Evolutionary conservation across 2,113 vertebrate species (phyloP).

Genomic region (Lagopus leucura): DNA sequence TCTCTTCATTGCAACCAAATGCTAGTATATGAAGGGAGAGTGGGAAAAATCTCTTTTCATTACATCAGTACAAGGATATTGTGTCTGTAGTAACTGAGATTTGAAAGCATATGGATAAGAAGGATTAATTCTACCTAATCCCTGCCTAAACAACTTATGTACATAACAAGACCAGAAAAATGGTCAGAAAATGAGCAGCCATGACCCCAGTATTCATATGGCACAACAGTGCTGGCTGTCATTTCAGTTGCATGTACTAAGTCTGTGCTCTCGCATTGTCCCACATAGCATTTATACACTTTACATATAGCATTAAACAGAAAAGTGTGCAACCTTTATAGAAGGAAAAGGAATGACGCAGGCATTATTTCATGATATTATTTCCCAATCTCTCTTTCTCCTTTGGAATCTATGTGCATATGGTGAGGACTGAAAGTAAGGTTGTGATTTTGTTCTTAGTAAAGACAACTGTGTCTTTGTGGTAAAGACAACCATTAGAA

Average conservation of each 20-base stretch:
- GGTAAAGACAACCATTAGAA: background rate
- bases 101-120: background rate
- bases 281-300: background rate
- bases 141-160: background rate
- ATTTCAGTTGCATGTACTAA: background rate
- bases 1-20: background rate
- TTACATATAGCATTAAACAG: background rate
- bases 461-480: too few species aligned
- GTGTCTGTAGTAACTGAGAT: background rate
- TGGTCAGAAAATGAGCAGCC: background rate
- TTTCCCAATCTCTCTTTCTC: background rate
- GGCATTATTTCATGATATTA: background rate
- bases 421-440: background rate
- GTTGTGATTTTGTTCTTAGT: background rate
- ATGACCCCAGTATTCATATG: background rate
- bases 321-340: background rate
- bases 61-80: background rate
- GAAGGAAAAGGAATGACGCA: background rate
- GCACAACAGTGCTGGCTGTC: background rate
- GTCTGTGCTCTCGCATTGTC: background rate
- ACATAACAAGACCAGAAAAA: slow-evolving; percentile 2
- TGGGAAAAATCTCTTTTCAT: background rate
- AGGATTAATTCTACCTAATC: background rate
- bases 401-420: background rate
- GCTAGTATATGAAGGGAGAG: background rate